Evolutionary conservation across 2,797 vertebrate species (phyloP), one percentile per base, ranked within the genome.

Genomic region (Sibirionetta formosa): DNA sequence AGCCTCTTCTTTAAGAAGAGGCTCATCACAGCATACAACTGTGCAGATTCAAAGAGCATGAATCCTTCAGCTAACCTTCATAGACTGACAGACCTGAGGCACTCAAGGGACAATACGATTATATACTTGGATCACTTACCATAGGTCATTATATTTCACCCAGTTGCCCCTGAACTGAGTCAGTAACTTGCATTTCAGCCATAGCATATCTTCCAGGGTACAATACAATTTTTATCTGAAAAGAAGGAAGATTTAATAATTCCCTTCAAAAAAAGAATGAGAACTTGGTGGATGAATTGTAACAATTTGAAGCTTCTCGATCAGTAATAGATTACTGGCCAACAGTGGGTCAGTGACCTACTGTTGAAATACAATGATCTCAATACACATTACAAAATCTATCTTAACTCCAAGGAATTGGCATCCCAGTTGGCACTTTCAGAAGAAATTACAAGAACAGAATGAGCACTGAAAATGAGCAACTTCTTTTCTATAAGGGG

Each of bases 341-440:
- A 90, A 57, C 27, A 69, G 77, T 73, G 51, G 63, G 58, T 84
- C 88, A 73, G 51, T 88, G 78, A 92, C 86, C 75, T 63, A 36
- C 48, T 26, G 33, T 44, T 50, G 86, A 97, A 93, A 88, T 36
- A 80, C 7, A 87, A 24, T 64, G 77, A 86, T 86, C 54, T 84
- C 77, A 90, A 88, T 64, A 35, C 23, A n/a, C 54, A 77, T 86
- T 77, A 66, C 31, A 77, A 79, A 90, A 80, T 94, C 77, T 84
- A 31, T 73, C 84, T 91, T 87, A 85, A 51, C 38, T 69, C 66
- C 27, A 90, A 84, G 57, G 91, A 94, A 94, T 75, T 70, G 78
- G 56, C 48, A 89, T 76, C 46, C 29, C 51, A 77, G 36, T 90
- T 66, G 48, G 73, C 46, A 82, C 14, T 93, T 84, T 63, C 11